Evolutionary conservation across 2,113 vertebrate genomes (phyloP), one percentile per base, ranked within the genome.

Genomic region (Oncorhynchus masou): DNA sequence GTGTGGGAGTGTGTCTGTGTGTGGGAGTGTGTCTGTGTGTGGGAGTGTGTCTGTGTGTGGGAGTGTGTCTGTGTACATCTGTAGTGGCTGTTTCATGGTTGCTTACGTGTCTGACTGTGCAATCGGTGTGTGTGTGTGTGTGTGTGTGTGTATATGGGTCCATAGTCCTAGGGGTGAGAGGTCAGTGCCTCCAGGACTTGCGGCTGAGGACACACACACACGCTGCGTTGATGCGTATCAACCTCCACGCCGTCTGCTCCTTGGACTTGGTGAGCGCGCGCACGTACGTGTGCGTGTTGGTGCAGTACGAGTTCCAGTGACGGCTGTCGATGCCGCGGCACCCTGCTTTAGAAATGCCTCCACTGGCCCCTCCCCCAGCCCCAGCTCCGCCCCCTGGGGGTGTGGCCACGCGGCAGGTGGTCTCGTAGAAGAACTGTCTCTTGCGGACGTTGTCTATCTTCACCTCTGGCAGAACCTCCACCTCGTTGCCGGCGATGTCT

Each of bases 291-390:
- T 99, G 96, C 0, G 97, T 97, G 24, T 97, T 99, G 92, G 96
- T 98, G 85, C 98, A 99, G 79, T 99, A 97, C 0, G 98, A 99
- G 95, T 99, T 99, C 98, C 98, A 99, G 91, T 96, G 95, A 91
- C 95, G 96, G 1, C 94, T 92, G 76, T 99, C 98, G 2, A 99
- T 98, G 79, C 98, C 98, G 8, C 95, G 92, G 85, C 98, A 99
- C 82, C 96, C 97, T 1, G 95, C 92, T 9, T 83, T 86, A 34
- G 31, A 34, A 29, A 4, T 4, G 29, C 29, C 29, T 29, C 29
- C 29, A 1, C 31, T 6, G 83, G 59, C 71, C 31, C 76, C 85
- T 11, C 87, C 86, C 15, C 83, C 85, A 0, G 76, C 84, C 22
- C 76, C 54, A 2, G 34, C 34, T 4, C 49, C 49, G 1, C 49